Percentiles rank a stretch among this genome's conserved stretches.
These are phyloP conservation scores for Lophotriccus pileatus DNA, from an alignment of 2,797 vertebrate genomes.

Conservation along the genomic window DNA sequence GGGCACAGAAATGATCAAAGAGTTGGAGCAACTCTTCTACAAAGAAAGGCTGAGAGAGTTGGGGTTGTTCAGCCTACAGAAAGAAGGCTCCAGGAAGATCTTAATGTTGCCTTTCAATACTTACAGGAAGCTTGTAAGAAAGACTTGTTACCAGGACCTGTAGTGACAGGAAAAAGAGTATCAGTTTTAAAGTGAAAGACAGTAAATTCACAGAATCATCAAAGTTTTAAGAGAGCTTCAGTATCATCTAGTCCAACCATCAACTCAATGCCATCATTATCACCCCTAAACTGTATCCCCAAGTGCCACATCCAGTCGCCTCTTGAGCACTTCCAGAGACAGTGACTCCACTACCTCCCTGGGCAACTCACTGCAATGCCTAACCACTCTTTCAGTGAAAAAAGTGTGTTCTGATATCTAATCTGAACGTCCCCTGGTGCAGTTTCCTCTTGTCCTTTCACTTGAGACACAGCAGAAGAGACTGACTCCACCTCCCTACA, in stretches of 20 bases:
- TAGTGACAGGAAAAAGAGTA: neutral
- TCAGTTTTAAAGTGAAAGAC: neutral
- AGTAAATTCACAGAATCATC: neutral
- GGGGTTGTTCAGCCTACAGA: neutral
- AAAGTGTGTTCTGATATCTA: neutral
- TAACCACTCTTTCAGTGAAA: neutral
- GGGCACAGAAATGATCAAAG: neutral
- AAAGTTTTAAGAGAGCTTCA: neutral
- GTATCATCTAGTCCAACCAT: neutral
- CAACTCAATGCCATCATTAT: neutral
- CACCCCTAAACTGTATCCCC: neutral
- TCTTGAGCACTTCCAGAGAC: neutral
- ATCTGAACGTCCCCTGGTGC: accelerated
- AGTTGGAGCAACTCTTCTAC: neutral
- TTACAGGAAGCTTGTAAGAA: neutral
- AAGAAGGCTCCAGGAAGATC: neutral
- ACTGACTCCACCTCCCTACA: neutral
- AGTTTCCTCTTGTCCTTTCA: neutral
- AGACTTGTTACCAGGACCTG: neutral
- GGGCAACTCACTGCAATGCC: neutral
- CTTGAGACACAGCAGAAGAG: neutral
- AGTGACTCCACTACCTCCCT: neutral
- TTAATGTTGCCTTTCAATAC: neutral
- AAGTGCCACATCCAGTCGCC: neutral
- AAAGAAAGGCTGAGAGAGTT: neutral